Evolutionary conservation across 2,113 vertebrate genomes (phyloP).

Genomic region (Chaetops frenatus): DNA sequence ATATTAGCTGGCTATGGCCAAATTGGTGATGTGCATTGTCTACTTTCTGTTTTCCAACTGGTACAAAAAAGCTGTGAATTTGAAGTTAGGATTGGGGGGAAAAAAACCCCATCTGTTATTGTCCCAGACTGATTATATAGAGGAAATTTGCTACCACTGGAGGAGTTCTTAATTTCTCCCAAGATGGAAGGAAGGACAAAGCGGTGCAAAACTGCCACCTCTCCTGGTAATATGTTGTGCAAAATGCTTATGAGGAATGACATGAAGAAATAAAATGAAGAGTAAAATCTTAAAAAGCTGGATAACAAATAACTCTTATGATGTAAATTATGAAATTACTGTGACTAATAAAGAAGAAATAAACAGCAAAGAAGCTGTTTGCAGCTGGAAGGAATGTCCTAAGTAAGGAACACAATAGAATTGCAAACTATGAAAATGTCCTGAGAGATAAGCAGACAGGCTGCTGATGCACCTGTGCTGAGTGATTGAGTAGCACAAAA

Average conservation of each 20-base stretch:
- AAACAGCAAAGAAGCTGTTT: background rate
- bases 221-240: background rate
- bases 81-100: background rate
- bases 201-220: background rate
- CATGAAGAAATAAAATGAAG: background rate
- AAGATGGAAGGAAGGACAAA: background rate
- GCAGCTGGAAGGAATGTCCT: background rate
- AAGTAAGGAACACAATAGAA: background rate
- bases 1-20: background rate
- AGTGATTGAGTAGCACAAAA: background rate
- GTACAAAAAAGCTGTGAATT: background rate
- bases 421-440: background rate
- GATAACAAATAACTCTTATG: background rate
- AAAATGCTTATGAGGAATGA: background rate
- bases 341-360: background rate
- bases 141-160: background rate
- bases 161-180: background rate
- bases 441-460: background rate
- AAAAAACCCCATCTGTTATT: rapidly evolving
- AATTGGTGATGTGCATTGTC: background rate
- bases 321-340: background rate
- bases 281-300: background rate
- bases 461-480: background rate
- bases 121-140: background rate
- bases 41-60: background rate